Evolutionary conservation across 2,113 vertebrate species (phyloP).

Genomic region (Dipodomys ordii): DNA sequence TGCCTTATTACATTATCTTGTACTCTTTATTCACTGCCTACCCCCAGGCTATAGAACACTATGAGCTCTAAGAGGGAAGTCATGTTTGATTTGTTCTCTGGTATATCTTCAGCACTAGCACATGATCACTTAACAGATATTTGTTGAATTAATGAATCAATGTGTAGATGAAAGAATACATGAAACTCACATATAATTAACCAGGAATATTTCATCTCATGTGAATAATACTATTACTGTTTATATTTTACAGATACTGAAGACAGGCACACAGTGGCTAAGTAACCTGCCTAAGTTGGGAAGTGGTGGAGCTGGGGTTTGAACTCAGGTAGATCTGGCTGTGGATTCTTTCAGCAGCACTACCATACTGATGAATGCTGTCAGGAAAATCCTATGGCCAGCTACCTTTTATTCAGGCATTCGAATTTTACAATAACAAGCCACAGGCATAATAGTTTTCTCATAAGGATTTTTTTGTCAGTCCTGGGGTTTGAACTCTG

Average conservation of each 20-base stretch:
- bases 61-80: not conserved
- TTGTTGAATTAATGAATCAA: not conserved
- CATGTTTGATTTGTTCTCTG: not conserved
- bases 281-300: not conserved
- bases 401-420: not conserved
- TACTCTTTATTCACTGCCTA: too few species aligned
- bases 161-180: not conserved
- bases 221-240: not conserved
- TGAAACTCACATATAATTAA: not conserved
- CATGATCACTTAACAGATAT: not conserved
- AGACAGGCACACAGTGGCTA: not conserved
- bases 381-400: not conserved
- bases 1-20: too few species aligned
- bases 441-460: not conserved
- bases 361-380: not conserved
- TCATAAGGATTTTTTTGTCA: too few species aligned
- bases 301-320: not conserved
- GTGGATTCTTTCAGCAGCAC: not conserved
- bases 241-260: constrained; percentile 35
- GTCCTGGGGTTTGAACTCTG: too few species aligned
- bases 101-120: not conserved
- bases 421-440: not conserved
- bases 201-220: constrained; percentile 18
- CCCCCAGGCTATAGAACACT: not conserved
- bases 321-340: not conserved